Percentiles rank a stretch among this genome's conserved stretches.
Conservation (phyloP, 1,140 invertebrate species). For the Drosophila insularis region DNA sequence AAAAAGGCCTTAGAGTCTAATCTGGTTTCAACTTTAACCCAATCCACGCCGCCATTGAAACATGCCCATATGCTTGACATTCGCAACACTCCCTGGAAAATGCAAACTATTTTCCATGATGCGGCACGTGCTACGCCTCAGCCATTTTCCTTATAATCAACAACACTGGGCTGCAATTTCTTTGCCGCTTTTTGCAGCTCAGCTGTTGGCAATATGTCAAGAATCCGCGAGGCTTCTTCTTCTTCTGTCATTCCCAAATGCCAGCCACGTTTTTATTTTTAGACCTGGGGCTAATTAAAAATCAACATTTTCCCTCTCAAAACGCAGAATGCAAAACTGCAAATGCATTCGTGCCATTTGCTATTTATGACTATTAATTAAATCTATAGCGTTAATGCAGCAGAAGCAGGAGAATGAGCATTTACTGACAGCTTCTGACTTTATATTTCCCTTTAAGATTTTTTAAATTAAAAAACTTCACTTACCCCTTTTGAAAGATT, state of each 20-base stretch:
- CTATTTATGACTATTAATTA: conserved; percentile 71
- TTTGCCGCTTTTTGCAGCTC: conserved; percentile 35
- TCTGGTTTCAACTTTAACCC: conserved; percentile 28
- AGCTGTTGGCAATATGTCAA: conserved; percentile 80
- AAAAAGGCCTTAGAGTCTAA: conserved; percentile 18
- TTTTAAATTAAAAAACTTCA: not conserved
- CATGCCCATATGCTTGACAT: conserved; percentile 41
- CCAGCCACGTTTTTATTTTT: conserved; percentile 55
- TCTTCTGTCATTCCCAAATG: conserved; percentile 22
- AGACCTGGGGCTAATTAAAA: conserved; percentile 65
- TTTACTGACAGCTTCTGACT: not conserved
- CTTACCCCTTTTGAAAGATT: not conserved
- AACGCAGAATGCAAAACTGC: conserved; percentile 37
- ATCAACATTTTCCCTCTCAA: conserved; percentile 51
- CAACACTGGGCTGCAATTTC: not conserved
- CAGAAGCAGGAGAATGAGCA: not conserved
- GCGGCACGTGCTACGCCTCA: conserved; percentile 68
- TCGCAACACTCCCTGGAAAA: conserved; percentile 33
- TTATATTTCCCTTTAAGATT: not conserved
- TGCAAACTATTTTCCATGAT: conserved; percentile 68
- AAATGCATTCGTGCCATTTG: conserved; percentile 66
- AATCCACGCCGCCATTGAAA: not conserved
- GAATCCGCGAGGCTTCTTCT: conserved; percentile 46
- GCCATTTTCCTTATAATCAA: conserved; percentile 35
- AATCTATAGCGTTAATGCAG: conserved; percentile 39